Evolutionary conservation across 2,888 invertebrate genomes (phyloP).

Genomic region (Lasiommata megera): DNA sequence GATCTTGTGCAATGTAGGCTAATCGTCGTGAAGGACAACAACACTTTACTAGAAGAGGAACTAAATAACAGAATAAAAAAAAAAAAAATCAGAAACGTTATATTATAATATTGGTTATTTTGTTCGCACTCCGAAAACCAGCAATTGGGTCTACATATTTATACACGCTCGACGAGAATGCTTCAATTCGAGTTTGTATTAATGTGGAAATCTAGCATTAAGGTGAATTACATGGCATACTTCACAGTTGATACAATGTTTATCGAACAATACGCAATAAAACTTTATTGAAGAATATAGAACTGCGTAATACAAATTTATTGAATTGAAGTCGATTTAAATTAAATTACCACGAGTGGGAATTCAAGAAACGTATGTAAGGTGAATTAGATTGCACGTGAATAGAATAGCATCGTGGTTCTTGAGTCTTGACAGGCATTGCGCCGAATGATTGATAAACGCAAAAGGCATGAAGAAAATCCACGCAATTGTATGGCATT

Average conservation of each 20-base stretch:
- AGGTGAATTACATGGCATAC: too few relatives aligned
- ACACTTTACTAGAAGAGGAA: slow-evolving; percentile 24
- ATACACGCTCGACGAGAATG: too few relatives aligned
- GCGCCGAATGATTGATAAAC: slow-evolving; percentile 34
- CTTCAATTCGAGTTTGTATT: too few relatives aligned
- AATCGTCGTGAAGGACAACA: slow-evolving; percentile 68
- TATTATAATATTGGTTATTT: too few relatives aligned
- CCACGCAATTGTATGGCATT: slow-evolving; percentile 20
- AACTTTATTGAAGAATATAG: too few relatives aligned
- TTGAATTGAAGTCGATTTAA: slow-evolving; percentile 3
- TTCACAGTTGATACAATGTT: too few relatives aligned
- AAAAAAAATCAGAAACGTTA: neutral
- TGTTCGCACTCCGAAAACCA: too few relatives aligned
- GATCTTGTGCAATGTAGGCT: slow-evolving; percentile 62
- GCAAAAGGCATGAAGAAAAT: slow-evolving; percentile 25
- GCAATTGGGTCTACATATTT: too few relatives aligned
- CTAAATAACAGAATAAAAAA: neutral
- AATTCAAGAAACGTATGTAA: slow-evolving; percentile 25
- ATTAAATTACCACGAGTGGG: slow-evolving; percentile 11
- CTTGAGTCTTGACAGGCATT: slow-evolving; percentile 31
- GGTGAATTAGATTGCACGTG: slow-evolving; percentile 31
- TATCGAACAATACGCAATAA: too few relatives aligned
- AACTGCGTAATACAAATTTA: neutral
- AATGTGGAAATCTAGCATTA: too few relatives aligned
- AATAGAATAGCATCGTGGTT: slow-evolving; percentile 32